A percentile compares a stretch with the other conserved stretches of the same genome.
These are phyloP conservation scores for Laticauda laticaudata DNA, from an alignment of 2,113 vertebrate genomes.

Conservation along the genomic window DNA sequence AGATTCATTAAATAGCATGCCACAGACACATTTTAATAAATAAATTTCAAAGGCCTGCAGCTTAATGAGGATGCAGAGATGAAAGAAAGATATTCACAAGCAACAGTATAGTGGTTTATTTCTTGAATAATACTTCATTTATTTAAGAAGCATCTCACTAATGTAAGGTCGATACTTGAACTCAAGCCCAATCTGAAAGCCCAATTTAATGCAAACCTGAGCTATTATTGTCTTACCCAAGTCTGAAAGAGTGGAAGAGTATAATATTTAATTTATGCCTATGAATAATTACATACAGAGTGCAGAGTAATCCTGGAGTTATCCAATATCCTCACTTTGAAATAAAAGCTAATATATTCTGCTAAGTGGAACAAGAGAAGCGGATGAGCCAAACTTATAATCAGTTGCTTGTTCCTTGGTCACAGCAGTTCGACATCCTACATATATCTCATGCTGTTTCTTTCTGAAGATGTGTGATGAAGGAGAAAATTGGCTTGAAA, in stretches of 20 bases:
- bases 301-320: constrained; percentile 16
- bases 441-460: constrained; percentile 13
- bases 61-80: background rate
- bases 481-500: constrained; percentile 13
- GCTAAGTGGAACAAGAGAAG: constrained; percentile 30
- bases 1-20: background rate
- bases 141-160: background rate
- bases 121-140: background rate
- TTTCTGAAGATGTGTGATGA: background rate
- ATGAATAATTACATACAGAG: constrained; percentile 28
- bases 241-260: constrained; percentile 23
- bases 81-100: background rate
- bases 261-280: constrained; percentile 36
- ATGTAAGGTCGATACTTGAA: background rate
- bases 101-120: background rate
- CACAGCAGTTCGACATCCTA: constrained; percentile 14
- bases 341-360: constrained; percentile 23
- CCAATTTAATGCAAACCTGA: background rate
- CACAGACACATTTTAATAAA: background rate
- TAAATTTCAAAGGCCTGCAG: background rate
- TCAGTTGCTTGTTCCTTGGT: constrained; percentile 29
- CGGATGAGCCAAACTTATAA: constrained; percentile 32
- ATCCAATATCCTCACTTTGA: constrained; percentile 26
- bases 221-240: constrained; percentile 21
- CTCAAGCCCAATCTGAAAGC: background rate